Evolutionary conservation across 2,888 invertebrate genomes (phyloP).

Genomic region (Cataglyphis rosenhaueri): DNA sequence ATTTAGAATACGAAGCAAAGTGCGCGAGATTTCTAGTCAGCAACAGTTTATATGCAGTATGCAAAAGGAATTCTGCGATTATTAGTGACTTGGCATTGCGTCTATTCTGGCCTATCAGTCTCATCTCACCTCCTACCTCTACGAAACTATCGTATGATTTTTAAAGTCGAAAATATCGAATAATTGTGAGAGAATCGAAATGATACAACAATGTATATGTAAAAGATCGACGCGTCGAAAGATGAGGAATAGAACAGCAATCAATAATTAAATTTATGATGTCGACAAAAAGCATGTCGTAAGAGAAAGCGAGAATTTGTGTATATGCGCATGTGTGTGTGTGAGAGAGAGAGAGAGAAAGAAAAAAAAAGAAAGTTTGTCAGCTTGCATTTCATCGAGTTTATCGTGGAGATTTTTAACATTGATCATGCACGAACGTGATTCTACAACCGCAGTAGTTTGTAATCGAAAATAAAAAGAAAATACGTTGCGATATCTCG

Average conservation of each 20-base stretch:
- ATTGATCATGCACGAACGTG: conserved; percentile 37
- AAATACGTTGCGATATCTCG: conserved; percentile 54
- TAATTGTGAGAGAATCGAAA: not conserved
- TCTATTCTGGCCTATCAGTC: conserved; percentile 57
- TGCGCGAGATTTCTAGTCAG: conserved; percentile 27
- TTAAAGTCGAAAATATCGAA: not conserved
- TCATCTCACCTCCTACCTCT: conserved; percentile 17
- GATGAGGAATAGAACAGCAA: not conserved
- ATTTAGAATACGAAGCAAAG: not conserved
- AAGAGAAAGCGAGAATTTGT: not conserved
- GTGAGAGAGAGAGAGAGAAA: not conserved
- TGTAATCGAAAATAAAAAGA: conserved; percentile 61
- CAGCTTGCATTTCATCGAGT: conserved; percentile 21
- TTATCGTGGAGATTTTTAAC: conserved; percentile 36
- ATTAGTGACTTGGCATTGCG: conserved; percentile 58
- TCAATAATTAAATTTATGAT: conserved; percentile 1
- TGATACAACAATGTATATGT: not conserved
- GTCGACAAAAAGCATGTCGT: conserved; percentile 1
- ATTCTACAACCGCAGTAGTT: conserved; percentile 65
- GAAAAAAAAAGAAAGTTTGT: conserved; percentile 12
- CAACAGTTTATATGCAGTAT: conserved; percentile 17
- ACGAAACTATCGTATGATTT: conserved; percentile 1
- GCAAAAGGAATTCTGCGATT: conserved; percentile 67
- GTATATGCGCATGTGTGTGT: not conserved
- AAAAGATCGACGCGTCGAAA: not conserved